Conservation (phyloP, 2,888 invertebrate species). For the Doris montereyensis region DNA sequence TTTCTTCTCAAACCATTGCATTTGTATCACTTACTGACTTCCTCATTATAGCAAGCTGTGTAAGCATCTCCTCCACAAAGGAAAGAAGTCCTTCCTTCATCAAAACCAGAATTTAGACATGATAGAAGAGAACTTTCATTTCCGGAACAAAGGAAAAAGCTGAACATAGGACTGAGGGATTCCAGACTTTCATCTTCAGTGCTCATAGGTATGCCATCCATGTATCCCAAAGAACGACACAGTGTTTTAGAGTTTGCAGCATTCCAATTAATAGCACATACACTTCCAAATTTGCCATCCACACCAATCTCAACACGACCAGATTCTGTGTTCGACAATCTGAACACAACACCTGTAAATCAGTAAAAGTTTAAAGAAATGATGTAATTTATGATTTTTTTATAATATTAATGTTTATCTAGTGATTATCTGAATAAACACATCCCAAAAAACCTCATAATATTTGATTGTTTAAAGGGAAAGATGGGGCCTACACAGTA, state of each 20-base stretch:
- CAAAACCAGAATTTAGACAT: conserved; percentile 65
- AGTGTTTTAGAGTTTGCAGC: conserved; percentile 59
- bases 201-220: conserved; percentile 57
- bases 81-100: conserved; percentile 51
- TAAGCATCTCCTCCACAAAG: conserved; percentile 62
- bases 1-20: too few species aligned
- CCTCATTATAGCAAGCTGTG: conserved; percentile 56
- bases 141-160: conserved; percentile 57
- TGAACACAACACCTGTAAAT: conserved; percentile 59
- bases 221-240: conserved; percentile 56
- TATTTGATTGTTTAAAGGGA: too few species aligned
- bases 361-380: too few species aligned
- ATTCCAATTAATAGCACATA: conserved; percentile 63
- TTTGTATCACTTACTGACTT: conserved; percentile 58
- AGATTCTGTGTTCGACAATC: conserved; percentile 40
- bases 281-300: conserved; percentile 58
- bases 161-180: conserved; percentile 23
- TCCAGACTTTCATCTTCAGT: conserved; percentile 43
- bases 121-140: conserved; percentile 55
- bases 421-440: too few species aligned
- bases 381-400: too few species aligned
- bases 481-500: too few species aligned
- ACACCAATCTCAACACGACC: conserved; percentile 66
- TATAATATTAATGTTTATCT: too few species aligned
- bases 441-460: too few species aligned